Conservation (phyloP, 2,888 invertebrate species). For the Tetragnatha montana region DNA sequence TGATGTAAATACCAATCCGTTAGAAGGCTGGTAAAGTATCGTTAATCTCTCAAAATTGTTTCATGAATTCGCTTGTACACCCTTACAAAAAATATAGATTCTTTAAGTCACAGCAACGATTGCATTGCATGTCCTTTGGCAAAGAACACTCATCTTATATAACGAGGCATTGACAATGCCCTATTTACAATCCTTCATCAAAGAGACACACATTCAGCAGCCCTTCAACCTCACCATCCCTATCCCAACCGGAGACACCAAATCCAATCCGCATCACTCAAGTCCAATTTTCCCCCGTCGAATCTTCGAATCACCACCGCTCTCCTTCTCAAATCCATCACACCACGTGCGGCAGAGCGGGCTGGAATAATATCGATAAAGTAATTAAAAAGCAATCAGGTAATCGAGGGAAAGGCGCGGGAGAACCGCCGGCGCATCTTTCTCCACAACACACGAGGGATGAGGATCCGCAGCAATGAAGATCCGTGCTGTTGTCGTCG, state of each 20-base stretch:
- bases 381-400: constrained; percentile 70
- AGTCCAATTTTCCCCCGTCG: no score
- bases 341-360: constrained; percentile 24
- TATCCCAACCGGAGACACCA: neutral
- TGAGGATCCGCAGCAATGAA: neutral
- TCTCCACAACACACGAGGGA: neutral
- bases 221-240: neutral
- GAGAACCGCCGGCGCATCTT: neutral
- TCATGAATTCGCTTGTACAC: no score
- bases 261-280: neutral
- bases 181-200: neutral
- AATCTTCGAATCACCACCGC: no score
- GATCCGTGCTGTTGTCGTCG: neutral
- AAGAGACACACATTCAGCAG: neutral
- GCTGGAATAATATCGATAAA: constrained; percentile 67
- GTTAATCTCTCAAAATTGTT: no score
- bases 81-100: no score
- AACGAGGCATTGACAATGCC: no score
- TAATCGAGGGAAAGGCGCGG: constrained; percentile 13
- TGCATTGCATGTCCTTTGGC: no score
- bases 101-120: no score
- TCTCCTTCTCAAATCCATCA: constrained; percentile 17
- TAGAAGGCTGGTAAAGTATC: no score
- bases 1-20: no score
- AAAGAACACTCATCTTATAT: no score